Percentiles rank a stretch among this genome's conserved stretches.
Evolutionary conservation across 2,797 vertebrate genomes (phyloP).

Genomic region (Rhincodon typus): DNA sequence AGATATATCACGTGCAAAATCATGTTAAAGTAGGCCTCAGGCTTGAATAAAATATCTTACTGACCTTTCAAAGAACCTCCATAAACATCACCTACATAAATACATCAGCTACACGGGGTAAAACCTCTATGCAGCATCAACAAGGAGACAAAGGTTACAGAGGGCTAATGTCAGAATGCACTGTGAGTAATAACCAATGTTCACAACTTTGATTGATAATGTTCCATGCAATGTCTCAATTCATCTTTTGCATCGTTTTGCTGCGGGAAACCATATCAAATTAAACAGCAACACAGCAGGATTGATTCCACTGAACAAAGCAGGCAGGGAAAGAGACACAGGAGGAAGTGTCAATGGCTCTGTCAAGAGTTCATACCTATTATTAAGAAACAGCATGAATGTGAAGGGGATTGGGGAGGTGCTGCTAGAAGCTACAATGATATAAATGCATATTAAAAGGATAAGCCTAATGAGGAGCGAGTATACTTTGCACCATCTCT

Average conservation of each 20-base stretch:
- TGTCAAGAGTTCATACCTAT: conserved; percentile 32
- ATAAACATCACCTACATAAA: conserved; percentile 64
- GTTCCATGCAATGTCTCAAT: conserved; percentile 57
- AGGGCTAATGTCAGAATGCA: conserved; percentile 66
- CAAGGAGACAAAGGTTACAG: conserved; percentile 52
- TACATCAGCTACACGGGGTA: conserved; percentile 51
- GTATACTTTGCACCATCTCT: not conserved
- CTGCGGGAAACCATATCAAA: conserved; percentile 53
- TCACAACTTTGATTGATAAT: conserved; percentile 73
- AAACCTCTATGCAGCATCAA: conserved; percentile 51
- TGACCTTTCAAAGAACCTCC: conserved; percentile 67
- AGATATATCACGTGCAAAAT: conserved; percentile 44
- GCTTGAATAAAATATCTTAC: conserved; percentile 37
- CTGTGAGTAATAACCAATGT: conserved; percentile 73
- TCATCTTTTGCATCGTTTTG: conserved; percentile 68
- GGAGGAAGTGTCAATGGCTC: conserved; percentile 47
- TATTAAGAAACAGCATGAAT: conserved; percentile 43
- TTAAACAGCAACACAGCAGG: conserved; percentile 52
- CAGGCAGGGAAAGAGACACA: conserved; percentile 46
- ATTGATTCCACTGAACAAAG: conserved; percentile 53
- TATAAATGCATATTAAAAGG: conserved; percentile 9
- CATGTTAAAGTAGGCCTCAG: conserved; percentile 39
- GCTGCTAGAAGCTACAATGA: not conserved
- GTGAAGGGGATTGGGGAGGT: not conserved
- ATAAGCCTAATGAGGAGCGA: conserved; percentile 24